Conservation (phyloP, 1,140 invertebrate genomes). For the Anoplolepis gracilipes region DNA sequence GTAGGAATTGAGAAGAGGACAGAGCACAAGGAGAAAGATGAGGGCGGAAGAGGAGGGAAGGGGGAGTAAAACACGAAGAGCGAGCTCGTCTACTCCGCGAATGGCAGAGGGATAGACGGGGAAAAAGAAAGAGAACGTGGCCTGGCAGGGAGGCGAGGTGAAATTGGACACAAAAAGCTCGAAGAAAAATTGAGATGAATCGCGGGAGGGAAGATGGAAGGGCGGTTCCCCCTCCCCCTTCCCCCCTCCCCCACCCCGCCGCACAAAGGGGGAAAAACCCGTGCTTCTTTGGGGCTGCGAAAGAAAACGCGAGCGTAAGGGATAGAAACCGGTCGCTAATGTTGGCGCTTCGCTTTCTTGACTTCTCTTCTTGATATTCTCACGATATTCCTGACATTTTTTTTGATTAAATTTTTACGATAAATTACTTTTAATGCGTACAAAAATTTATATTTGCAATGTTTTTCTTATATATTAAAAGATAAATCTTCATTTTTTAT, state of each 20-base stretch:
- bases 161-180: constrained; percentile 79
- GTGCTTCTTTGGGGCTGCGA: constrained; percentile 67
- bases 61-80: constrained; percentile 51
- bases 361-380: constrained; percentile 21
- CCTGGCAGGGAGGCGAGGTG: constrained; percentile 72
- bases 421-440: background rate
- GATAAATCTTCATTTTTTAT: background rate
- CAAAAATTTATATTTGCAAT: background rate
- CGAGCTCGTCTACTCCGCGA: constrained; percentile 63
- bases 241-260: background rate
- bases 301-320: constrained; percentile 67
- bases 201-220: constrained; percentile 74
- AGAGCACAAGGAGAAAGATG: constrained; percentile 17
- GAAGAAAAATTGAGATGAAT: constrained; percentile 83
- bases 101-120: constrained; percentile 62
- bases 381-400: background rate
- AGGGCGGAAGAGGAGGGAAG: constrained; percentile 44
- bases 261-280: constrained; percentile 64
- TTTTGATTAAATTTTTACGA: constrained; percentile 17
- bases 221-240: constrained; percentile 50
- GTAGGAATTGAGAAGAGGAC: constrained; percentile 57
- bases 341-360: constrained; percentile 34
- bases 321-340: constrained; percentile 60
- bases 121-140: constrained; percentile 72
- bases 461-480: background rate